Conservation (phyloP, 1,140 invertebrate species). For the Hestina assimilis region DNA sequence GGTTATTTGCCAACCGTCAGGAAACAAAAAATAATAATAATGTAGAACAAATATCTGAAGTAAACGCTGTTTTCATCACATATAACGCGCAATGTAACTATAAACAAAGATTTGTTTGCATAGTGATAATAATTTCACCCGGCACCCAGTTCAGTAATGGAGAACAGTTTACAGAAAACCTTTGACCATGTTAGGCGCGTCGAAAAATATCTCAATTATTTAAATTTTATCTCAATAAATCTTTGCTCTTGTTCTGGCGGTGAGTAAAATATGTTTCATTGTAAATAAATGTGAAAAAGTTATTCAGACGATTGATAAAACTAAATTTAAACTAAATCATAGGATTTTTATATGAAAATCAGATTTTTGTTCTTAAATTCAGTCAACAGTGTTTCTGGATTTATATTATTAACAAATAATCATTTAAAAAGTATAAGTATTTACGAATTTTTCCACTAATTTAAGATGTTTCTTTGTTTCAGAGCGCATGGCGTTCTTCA, state of each 20-base stretch:
- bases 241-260: no score
- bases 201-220: neutral
- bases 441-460: neutral
- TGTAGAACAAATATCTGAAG: no score
- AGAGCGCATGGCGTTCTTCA: constrained; percentile 20
- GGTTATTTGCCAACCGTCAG: no score
- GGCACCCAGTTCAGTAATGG: neutral
- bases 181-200: neutral
- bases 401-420: no score
- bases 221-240: neutral
- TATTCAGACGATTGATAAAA: no score
- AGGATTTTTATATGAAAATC: no score
- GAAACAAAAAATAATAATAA: no score
- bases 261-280: no score
- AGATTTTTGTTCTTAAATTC: neutral
- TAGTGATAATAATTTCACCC: constrained; percentile 11
- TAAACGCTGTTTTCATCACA: neutral
- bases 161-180: neutral
- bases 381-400: no score
- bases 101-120: constrained; percentile 10
- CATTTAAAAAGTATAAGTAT: no score
- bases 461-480: constrained; percentile 24
- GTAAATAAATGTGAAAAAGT: no score
- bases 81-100: neutral
- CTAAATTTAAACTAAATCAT: no score